These are phyloP conservation scores for Elmis aenea DNA, from an alignment of 2,888 invertebrate genomes.

Conservation along the genomic window DNA sequence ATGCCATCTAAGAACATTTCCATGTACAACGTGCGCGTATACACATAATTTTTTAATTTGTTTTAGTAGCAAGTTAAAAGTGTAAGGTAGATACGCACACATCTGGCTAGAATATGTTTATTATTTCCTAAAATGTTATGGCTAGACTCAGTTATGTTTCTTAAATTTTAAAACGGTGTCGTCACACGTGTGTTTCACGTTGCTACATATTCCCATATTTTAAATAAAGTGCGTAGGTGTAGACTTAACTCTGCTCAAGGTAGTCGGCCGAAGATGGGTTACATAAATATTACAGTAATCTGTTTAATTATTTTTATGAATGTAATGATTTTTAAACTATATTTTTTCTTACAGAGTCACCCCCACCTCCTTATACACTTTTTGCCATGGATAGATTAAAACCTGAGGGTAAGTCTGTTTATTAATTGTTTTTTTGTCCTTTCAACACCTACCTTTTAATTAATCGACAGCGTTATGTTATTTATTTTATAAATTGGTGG, in stretches of 20 bases:
- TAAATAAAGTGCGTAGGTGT: slow-evolving; percentile 1
- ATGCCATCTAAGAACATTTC: too few relatives aligned
- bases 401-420: slow-evolving; percentile 65
- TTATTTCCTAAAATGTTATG: slow-evolving; percentile 16
- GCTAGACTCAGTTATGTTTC: slow-evolving; percentile 8
- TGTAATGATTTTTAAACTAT: background rate
- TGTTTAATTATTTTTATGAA: background rate
- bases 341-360: slow-evolving; percentile 58
- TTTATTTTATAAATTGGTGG: too few relatives aligned
- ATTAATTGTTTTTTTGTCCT: slow-evolving; percentile 15
- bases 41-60: too few relatives aligned
- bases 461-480: too few relatives aligned
- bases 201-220: slow-evolving; percentile 4
- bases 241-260: slow-evolving; percentile 3
- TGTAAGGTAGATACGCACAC: slow-evolving; percentile 6
- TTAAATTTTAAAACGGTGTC: slow-evolving; percentile 12
- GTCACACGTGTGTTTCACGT: slow-evolving; percentile 11
- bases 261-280: slow-evolving; percentile 2
- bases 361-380: slow-evolving; percentile 78
- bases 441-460: too few relatives aligned
- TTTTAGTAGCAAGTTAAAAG: too few relatives aligned
- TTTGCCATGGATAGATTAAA: slow-evolving; percentile 67
- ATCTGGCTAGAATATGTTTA: slow-evolving; percentile 12
- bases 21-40: too few relatives aligned
- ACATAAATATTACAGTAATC: background rate